Conservation (phyloP, 2,888 invertebrate genomes). For the Rhogogaster chlorosoma region DNA sequence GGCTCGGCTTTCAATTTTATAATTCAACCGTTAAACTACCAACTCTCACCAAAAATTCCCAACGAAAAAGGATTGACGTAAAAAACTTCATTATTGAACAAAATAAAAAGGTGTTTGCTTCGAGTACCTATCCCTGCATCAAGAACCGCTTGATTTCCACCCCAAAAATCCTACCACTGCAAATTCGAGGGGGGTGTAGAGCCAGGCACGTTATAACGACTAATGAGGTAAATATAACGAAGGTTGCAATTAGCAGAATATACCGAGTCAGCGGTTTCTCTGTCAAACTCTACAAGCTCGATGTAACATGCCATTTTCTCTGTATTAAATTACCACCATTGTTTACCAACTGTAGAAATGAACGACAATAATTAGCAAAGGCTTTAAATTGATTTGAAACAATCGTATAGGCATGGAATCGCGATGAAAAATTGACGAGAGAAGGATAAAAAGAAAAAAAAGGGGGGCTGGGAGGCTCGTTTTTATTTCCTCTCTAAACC, state of each 20-base stretch:
- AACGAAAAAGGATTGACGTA: neutral
- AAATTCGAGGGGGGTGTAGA: neutral
- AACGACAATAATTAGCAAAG: neutral
- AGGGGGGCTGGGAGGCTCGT: neutral
- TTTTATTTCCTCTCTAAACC: neutral
- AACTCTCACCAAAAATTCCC: too few species aligned
- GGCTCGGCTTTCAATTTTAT: neutral
- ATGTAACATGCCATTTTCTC: neutral
- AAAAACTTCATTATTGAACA: neutral
- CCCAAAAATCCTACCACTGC: neutral
- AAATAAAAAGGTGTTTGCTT: neutral
- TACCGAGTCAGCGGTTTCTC: neutral
- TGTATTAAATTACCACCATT: neutral
- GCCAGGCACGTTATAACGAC: neutral
- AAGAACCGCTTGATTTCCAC: neutral
- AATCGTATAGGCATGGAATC: neutral
- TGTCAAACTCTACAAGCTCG: neutral
- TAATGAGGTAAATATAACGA: constrained; percentile 41
- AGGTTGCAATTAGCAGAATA: constrained; percentile 36
- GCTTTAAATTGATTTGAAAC: neutral
- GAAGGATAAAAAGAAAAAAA: neutral
- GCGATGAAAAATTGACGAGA: neutral
- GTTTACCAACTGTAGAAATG: neutral
- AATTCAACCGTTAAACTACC: neutral
- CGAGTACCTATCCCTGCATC: neutral